A percentile compares a stretch with the other conserved stretches of the same genome.
Conservation (phyloP, 2,113 vertebrate genomes). For the Alectura lathami region DNA sequence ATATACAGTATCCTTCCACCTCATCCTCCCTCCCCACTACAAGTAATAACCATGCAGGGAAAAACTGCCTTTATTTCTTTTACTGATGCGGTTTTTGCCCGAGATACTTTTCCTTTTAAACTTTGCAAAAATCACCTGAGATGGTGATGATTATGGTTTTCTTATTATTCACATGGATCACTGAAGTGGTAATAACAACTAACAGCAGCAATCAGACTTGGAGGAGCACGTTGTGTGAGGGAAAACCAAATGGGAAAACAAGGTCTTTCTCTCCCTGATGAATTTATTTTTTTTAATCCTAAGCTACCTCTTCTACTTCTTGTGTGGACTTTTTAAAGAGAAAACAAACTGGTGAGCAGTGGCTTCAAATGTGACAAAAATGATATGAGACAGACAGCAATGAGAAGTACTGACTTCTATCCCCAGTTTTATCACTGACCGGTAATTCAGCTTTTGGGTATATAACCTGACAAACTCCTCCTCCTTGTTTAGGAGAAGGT, state of each 20-base stretch:
- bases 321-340: not conserved
- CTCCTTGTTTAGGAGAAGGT: not conserved
- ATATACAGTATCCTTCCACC: not conserved
- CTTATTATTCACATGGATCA: not conserved
- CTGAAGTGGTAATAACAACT: not conserved
- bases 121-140: not conserved
- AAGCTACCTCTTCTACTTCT: not conserved
- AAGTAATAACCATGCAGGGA: not conserved
- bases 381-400: not conserved
- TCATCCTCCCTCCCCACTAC: not conserved
- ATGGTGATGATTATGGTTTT: not conserved
- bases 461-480: not conserved
- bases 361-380: not conserved
- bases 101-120: slow-evolving; percentile 21
- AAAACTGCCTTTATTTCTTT: not conserved
- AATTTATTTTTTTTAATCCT: not conserved
- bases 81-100: not conserved
- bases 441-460: not conserved
- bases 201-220: not conserved
- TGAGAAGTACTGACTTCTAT: not conserved
- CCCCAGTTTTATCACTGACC: not conserved
- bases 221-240: not conserved
- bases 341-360: not conserved
- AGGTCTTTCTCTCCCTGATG: not conserved
- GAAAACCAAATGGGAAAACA: not conserved